phyloP scores from a whole-genome alignment of 30 jellyfish, hydroid and myxozoan species.

The Pelagia noctiluca region DNA sequence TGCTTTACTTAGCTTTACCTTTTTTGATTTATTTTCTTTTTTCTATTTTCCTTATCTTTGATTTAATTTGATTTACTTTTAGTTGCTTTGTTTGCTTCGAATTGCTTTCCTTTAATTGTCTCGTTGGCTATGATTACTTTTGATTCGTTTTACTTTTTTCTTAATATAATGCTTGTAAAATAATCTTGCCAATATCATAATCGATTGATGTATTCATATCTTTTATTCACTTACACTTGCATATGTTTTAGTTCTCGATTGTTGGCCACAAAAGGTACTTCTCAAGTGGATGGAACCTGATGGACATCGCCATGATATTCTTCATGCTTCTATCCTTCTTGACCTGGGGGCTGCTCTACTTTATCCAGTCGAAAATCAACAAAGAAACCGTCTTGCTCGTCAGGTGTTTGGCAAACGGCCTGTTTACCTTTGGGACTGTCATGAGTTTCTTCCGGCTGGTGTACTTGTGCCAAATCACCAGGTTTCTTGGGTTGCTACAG shows the following conservation, averaged over 20 bases:
- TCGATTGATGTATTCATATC: no score
- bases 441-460: conserved; percentile 92
- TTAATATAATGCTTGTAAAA: no score
- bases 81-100: no score
- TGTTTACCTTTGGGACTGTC: conserved; percentile 83
- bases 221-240: no score
- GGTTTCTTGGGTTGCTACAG: conserved; percentile 92
- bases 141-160: no score
- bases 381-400: not conserved
- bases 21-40: no score
- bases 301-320: conserved; percentile 84
- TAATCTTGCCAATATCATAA: no score
- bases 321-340: conserved; percentile 68
- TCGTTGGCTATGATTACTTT: no score
- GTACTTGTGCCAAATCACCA: conserved; percentile 85
- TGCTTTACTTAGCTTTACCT: no score
- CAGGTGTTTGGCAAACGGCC: conserved; percentile 78
- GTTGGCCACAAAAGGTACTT: conserved; percentile 73
- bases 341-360: conserved; percentile 68
- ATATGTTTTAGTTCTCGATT: conserved; percentile 61
- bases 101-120: no score
- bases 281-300: conserved; percentile 90
- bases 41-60: no score
- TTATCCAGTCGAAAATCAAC: conserved; percentile 44
- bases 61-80: no score